Conservation (phyloP, 2,113 vertebrate genomes). For the Rhinoderma darwinii region DNA sequence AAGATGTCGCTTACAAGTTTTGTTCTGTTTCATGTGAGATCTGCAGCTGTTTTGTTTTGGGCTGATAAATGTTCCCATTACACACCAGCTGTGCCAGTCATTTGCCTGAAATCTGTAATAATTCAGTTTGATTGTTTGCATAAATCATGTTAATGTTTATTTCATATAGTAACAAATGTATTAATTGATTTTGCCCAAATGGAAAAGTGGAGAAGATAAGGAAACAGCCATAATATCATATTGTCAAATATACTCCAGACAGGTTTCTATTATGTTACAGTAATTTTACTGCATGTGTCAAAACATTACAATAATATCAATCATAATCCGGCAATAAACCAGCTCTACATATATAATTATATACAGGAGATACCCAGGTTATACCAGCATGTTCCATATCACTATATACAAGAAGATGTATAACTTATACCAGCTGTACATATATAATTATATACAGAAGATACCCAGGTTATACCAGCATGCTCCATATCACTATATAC, state of each 20-base stretch:
- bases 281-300: background rate
- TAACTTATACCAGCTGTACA: background rate
- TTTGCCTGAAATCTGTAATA: conserved; percentile 10
- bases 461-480: background rate
- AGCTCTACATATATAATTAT: background rate
- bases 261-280: background rate
- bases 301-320: background rate
- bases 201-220: background rate
- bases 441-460: background rate
- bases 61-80: conserved; percentile 19
- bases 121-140: conserved; percentile 14
- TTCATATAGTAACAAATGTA: background rate
- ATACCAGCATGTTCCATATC: background rate
- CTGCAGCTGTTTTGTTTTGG: conserved; percentile 18
- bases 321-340: background rate
- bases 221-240: background rate
- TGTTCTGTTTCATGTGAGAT: background rate
- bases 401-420: background rate
- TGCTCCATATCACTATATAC: background rate
- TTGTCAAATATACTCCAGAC: background rate
- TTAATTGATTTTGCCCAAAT: background rate
- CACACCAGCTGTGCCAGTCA: conserved; percentile 7
- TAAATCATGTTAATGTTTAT: conserved; percentile 18
- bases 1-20: background rate
- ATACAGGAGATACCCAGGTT: background rate